Evolutionary conservation across 1,140 invertebrate species (phyloP).

Genomic region (Cecropterus lyciades): DNA sequence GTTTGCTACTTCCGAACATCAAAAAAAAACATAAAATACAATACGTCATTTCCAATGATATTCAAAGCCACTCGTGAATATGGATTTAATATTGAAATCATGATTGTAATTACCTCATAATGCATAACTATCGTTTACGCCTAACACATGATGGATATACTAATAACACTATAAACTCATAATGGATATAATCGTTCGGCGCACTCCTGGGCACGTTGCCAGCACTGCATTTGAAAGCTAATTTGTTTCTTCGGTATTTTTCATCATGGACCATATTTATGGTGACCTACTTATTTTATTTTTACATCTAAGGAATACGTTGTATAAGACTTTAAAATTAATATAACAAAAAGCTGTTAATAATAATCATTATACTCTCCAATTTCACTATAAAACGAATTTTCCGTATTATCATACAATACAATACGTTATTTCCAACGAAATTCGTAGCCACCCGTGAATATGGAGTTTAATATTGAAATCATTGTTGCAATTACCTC

Average conservation of each 20-base stretch:
- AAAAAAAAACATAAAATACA: too few species aligned
- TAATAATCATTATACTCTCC: too few species aligned
- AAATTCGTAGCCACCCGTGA: neutral
- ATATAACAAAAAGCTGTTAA: too few species aligned
- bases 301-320: neutral
- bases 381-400: too few species aligned
- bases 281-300: slow-evolving; percentile 3
- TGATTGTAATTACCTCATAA: neutral
- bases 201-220: slow-evolving; percentile 6
- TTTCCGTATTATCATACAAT: too few species aligned
- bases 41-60: too few species aligned
- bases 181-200: slow-evolving; percentile 25
- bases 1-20: too few species aligned
- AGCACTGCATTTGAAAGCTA: slow-evolving; percentile 15
- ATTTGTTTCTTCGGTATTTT: slow-evolving; percentile 22
- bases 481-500: neutral
- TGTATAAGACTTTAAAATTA: too few species aligned
- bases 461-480: neutral
- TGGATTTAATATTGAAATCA: too few species aligned
- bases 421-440: too few species aligned
- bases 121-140: neutral
- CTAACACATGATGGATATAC: slow-evolving; percentile 12
- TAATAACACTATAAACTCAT: slow-evolving; percentile 15
- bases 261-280: neutral
- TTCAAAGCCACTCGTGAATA: neutral